These are phyloP conservation scores for Bellardia pandia DNA, from an alignment of 2,888 invertebrate genomes.

Conservation along the genomic window DNA sequence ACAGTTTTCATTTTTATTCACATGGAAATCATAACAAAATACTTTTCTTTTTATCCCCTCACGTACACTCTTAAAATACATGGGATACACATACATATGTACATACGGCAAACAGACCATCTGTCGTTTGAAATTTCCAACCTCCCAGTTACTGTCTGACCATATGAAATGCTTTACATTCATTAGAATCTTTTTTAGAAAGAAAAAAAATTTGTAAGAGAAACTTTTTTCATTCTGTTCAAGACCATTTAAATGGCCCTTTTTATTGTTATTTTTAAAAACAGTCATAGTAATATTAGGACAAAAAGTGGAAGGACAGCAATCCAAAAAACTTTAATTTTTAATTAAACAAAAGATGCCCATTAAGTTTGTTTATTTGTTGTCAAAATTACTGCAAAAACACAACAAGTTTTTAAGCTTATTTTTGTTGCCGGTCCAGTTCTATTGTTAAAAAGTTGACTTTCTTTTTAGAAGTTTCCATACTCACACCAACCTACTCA, in stretches of 20 bases:
- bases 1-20: conserved; percentile 18
- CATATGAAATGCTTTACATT: conserved; percentile 48
- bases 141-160: background rate
- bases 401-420: conserved; percentile 23
- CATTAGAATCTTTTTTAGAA: conserved; percentile 26
- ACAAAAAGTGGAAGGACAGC: conserved; percentile 2
- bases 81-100: background rate
- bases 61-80: conserved; percentile 11
- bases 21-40: conserved; percentile 34
- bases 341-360: conserved; percentile 69
- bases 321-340: conserved; percentile 32
- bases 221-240: conserved; percentile 31
- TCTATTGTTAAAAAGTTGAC: no score
- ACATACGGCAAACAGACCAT: background rate
- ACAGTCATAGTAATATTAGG: background rate
- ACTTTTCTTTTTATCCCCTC: background rate
- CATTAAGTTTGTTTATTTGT: conserved; percentile 45
- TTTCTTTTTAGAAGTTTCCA: no score
- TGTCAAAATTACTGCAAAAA: background rate
- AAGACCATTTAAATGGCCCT: conserved; percentile 52
- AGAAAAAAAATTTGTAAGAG: conserved; percentile 20
- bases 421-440: background rate
- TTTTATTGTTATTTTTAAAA: conserved; percentile 47
- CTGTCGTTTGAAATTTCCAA: conserved; percentile 10
- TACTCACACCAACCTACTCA: no score